Conservation (phyloP, 2,113 vertebrate genomes). For the mouse (Mus musculus) region GRCm39 chr19:27825001-27825500, state of each 20-base stretch:
- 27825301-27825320: neutral
- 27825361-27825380: neutral
- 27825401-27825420: fast-evolving
- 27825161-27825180: neutral
- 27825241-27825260: slow-evolving; percentile 12
- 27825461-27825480: neutral
- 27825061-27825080: neutral
- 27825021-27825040: neutral
- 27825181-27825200: neutral
- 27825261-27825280: neutral
- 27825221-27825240: neutral
- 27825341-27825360: slow-evolving; percentile 7
- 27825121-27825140: slow-evolving; percentile 28
- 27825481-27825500: neutral
- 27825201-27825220: neutral
- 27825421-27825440: neutral
- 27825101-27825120: slow-evolving; percentile 32
- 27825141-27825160: neutral
- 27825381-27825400: neutral
- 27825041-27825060: slow-evolving; percentile 35
- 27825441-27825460: neutral
- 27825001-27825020: neutral
- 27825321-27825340: neutral
- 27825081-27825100: neutral
- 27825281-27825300: neutral